Conservation (phyloP, 2,888 invertebrate genomes). For the Pyrgus malvae region DNA sequence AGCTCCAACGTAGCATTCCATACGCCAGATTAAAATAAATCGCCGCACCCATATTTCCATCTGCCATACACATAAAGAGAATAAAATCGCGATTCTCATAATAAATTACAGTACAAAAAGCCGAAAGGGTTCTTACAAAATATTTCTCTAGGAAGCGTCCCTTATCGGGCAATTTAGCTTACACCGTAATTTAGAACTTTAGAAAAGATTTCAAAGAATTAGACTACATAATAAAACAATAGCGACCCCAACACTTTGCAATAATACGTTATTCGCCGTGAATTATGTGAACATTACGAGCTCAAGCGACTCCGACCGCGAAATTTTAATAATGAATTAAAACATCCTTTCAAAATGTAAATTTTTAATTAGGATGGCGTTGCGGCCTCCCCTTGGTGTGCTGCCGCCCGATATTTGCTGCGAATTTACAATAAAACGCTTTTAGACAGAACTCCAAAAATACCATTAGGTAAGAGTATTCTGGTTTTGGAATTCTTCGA, state of each 20-base stretch:
- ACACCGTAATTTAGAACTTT: slow-evolving; percentile 67
- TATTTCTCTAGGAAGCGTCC: slow-evolving; percentile 7
- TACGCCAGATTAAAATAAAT: too few species aligned
- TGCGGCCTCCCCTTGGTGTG: slow-evolving; percentile 39
- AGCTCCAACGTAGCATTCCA: too few species aligned
- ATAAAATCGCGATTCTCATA: not conserved
- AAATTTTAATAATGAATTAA: slow-evolving; percentile 79
- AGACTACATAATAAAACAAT: slow-evolving; percentile 59
- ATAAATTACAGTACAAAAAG: not conserved
- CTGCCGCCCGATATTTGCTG: slow-evolving; percentile 17
- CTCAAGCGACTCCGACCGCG: slow-evolving; percentile 63
- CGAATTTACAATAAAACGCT: not conserved
- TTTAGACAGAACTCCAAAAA: too few species aligned
- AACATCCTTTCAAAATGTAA: slow-evolving; percentile 75
- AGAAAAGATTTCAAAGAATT: slow-evolving; percentile 72
- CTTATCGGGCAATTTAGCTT: slow-evolving; percentile 58
- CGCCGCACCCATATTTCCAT: not conserved
- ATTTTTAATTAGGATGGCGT: slow-evolving; percentile 71
- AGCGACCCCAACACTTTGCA: slow-evolving; percentile 36
- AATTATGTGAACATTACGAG: slow-evolving; percentile 57
- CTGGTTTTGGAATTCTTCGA: too few species aligned
- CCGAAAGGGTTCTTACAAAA: not conserved
- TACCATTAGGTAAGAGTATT: too few species aligned
- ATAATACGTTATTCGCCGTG: slow-evolving; percentile 58
- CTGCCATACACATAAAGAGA: not conserved